phyloP scores from a whole-genome alignment of 2,113 vertebrate species.

The Sterrhoptilus dennistouni region DNA sequence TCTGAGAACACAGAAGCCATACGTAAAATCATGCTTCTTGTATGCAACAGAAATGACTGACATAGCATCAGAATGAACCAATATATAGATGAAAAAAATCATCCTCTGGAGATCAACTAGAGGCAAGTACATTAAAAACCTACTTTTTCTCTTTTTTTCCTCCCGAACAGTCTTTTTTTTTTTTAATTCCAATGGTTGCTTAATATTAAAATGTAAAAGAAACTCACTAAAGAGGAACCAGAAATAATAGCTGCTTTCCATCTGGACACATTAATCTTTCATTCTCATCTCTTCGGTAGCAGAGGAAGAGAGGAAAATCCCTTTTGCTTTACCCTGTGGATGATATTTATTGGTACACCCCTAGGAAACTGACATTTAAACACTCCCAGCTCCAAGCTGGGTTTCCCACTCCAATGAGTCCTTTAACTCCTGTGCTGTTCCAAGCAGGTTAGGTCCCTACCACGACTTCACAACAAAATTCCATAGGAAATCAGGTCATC shows the following conservation, averaged over 20 bases:
- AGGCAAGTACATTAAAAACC: not conserved
- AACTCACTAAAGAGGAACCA: not conserved
- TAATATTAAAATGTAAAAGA: not conserved
- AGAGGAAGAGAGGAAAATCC: not conserved
- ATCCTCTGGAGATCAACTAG: not conserved
- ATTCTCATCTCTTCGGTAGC: not conserved
- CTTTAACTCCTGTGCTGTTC: not conserved
- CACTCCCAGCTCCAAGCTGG: not conserved
- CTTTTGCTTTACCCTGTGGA: not conserved
- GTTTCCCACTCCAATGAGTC: not conserved
- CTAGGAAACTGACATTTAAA: not conserved
- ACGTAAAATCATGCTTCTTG: not conserved
- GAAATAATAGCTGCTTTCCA: not conserved
- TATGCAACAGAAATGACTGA: not conserved
- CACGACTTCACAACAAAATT: rapidly evolving
- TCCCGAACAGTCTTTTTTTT: not conserved
- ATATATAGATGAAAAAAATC: not conserved
- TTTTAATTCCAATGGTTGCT: not conserved
- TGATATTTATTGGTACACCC: not conserved
- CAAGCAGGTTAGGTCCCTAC: not conserved
- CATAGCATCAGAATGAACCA: not conserved
- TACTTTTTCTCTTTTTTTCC: not conserved
- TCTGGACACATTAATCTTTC: not conserved
- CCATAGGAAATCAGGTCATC: rapidly evolving
- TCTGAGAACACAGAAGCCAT: not conserved